Percentiles rank a stretch among this genome's conserved stretches.
Conservation (phyloP, 64 coral and sea anemone genomes). For the Catalaphyllia jardinei region DNA sequence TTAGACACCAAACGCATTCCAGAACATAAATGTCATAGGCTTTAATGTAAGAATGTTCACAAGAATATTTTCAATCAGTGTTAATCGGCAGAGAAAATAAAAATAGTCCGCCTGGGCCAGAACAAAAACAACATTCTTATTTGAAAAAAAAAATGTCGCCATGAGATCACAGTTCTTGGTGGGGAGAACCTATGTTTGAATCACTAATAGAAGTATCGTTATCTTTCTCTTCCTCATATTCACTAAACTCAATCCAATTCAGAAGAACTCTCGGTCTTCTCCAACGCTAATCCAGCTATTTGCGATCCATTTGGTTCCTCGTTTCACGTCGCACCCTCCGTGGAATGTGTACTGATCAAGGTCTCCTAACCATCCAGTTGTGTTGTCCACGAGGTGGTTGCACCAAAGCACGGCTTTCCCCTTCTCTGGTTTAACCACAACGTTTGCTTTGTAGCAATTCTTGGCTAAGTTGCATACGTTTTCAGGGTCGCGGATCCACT, state of each 20-base stretch:
- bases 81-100: no score
- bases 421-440: slow-evolving; percentile 85
- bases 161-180: slow-evolving; percentile 8
- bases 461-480: slow-evolving; percentile 86
- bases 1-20: no score
- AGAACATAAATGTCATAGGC: no score
- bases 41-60: no score
- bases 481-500: slow-evolving; percentile 75
- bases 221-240: neutral
- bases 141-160: neutral
- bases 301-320: slow-evolving; percentile 90
- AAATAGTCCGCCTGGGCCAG: no score
- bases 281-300: slow-evolving; percentile 91
- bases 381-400: slow-evolving; percentile 74
- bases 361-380: slow-evolving; percentile 73
- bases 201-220: neutral
- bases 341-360: slow-evolving; percentile 85
- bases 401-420: slow-evolving; percentile 96
- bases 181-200: neutral
- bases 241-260: slow-evolving; percentile 77
- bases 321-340: slow-evolving; percentile 84
- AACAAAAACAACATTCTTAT: no score
- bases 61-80: no score
- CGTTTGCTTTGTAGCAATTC: slow-evolving; percentile 86
- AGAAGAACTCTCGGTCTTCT: slow-evolving; percentile 67